Evolutionary conservation across 2,888 invertebrate genomes (phyloP).

Genomic region (Aphrophora alni): DNA sequence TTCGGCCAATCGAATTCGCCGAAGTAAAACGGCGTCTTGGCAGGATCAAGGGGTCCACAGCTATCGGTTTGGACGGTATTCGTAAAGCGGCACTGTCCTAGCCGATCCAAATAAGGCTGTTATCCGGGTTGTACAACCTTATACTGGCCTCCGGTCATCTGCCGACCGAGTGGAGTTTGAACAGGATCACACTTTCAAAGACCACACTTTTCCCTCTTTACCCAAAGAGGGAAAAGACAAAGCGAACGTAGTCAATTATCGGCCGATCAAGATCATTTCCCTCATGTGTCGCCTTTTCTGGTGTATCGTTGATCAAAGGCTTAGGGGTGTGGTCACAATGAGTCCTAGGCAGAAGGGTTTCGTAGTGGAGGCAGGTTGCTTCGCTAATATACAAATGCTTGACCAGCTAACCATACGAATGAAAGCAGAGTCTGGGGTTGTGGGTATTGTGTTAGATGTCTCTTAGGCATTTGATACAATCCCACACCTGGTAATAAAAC

Average conservation of each 20-base stretch:
- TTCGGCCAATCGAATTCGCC: too few relatives aligned
- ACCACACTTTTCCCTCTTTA: constrained; percentile 53
- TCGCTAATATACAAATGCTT: constrained; percentile 40
- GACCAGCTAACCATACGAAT: not conserved
- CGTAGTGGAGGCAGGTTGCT: constrained; percentile 50
- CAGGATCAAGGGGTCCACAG: constrained; percentile 14
- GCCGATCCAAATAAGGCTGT: not conserved
- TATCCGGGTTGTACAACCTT: constrained; percentile 12
- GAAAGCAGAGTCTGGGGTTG: constrained; percentile 36
- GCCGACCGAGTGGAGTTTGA: constrained; percentile 52
- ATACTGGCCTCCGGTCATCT: constrained; percentile 23
- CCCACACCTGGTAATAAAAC: constrained; percentile 42
- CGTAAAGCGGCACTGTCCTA: constrained; percentile 2
- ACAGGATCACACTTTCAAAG: constrained; percentile 53
- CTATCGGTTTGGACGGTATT: not conserved
- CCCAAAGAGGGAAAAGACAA: constrained; percentile 54
- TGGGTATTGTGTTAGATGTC: constrained; percentile 43
- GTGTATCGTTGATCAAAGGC: constrained; percentile 50
- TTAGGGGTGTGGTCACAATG: constrained; percentile 45
- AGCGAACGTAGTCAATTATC: constrained; percentile 49
- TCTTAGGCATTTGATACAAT: constrained; percentile 50
- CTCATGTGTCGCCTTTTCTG: constrained; percentile 52
- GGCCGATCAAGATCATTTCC: constrained; percentile 54
- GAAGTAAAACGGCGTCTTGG: constrained; percentile 20
- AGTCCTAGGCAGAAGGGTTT: constrained; percentile 54